Conservation (phyloP, 2,888 invertebrate species). For the Troides oblongomaculatus region DNA sequence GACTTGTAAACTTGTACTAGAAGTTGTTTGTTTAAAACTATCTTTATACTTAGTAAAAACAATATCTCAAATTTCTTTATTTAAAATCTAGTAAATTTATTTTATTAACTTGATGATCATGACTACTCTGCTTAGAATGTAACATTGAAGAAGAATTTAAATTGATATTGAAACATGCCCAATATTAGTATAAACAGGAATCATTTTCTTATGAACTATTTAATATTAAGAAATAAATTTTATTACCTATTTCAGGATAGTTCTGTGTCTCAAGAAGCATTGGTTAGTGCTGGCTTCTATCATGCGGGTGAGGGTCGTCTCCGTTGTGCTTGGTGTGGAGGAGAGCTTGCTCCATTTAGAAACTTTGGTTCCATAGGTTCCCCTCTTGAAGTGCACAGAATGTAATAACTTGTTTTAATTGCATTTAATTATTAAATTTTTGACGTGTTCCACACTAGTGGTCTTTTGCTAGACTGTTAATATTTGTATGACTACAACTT, state of each 20-base stretch:
- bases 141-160: too few species aligned
- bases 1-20: neutral
- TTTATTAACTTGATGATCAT: neutral
- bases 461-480: too few species aligned
- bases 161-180: too few species aligned
- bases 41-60: neutral
- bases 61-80: neutral
- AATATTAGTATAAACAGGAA: too few species aligned
- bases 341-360: conserved; percentile 82
- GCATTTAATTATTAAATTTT: neutral
- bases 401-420: conserved; percentile 46
- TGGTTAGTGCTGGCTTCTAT: conserved; percentile 93
- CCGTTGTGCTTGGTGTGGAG: conserved; percentile 90
- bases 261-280: conserved; percentile 82
- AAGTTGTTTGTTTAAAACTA: too few species aligned
- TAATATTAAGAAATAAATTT: too few species aligned
- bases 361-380: conserved; percentile 80
- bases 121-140: too few species aligned
- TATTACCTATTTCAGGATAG: conserved; percentile 50
- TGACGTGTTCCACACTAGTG: too few species aligned
- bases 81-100: neutral
- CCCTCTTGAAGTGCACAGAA: conserved; percentile 84
- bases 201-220: too few species aligned
- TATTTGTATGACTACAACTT: too few species aligned
- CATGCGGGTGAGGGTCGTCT: conserved; percentile 85